Percentiles rank a stretch among this genome's conserved stretches.
phyloP scores from a whole-genome alignment of 2,888 invertebrate genomes.

The Lydus trimaculatus region DNA sequence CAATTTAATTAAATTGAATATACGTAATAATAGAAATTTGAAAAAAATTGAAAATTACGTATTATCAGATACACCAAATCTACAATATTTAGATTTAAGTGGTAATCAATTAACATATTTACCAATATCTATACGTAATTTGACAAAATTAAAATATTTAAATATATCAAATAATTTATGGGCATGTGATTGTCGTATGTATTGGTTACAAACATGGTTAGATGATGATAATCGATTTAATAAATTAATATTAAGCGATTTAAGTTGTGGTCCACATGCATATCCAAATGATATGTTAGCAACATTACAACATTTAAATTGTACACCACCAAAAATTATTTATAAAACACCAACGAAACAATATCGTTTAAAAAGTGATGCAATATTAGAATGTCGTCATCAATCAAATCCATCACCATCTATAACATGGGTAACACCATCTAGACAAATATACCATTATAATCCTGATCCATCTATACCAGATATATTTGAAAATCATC shows the following conservation, averaged over 20 bases:
- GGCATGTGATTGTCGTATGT: constrained; percentile 82
- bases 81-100: constrained; percentile 73
- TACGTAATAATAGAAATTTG: constrained; percentile 69
- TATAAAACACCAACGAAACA: constrained; percentile 69
- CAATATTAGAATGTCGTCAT: constrained; percentile 75
- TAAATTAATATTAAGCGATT: constrained; percentile 62
- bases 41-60: constrained; percentile 69
- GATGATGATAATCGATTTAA: constrained; percentile 60
- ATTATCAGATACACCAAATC: constrained; percentile 66
- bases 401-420: constrained; percentile 76
- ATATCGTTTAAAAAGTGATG: constrained; percentile 71
- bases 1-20: constrained; percentile 65
- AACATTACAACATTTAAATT: constrained; percentile 75
- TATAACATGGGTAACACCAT: constrained; percentile 86
- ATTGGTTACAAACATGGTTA: constrained; percentile 48
- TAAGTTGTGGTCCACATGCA: constrained; percentile 70
- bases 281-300: constrained; percentile 75
- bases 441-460: constrained; percentile 76
- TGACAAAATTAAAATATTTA: constrained; percentile 70
- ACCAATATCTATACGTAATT: constrained; percentile 73
- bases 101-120: constrained; percentile 74
- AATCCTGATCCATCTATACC: constrained; percentile 74
- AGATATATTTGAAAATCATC: constrained; percentile 73
- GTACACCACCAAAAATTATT: constrained; percentile 70
- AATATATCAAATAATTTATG: constrained; percentile 79